phyloP scores from a whole-genome alignment of 2,888 invertebrate genomes.

The Lordiphosa fenestrarum region DNA sequence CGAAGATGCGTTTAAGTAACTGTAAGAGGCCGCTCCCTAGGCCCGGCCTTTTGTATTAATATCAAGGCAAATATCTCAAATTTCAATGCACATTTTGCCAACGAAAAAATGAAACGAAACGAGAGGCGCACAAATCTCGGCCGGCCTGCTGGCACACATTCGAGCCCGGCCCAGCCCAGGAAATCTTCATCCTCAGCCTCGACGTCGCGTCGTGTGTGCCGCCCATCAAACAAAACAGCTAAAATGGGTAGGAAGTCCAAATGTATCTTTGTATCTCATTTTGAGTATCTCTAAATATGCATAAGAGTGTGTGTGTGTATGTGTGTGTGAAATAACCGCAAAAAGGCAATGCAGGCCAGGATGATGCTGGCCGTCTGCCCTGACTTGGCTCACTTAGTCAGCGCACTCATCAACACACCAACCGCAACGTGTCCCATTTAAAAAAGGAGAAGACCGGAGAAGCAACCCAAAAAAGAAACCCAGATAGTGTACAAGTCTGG shows the following conservation, averaged over 20 bases:
- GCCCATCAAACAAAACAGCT: slow-evolving; percentile 62
- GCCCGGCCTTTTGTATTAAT: slow-evolving; percentile 60
- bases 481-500: slow-evolving; percentile 50
- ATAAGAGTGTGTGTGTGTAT: slow-evolving; percentile 38
- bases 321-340: slow-evolving; percentile 43
- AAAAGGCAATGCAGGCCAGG: slow-evolving; percentile 63
- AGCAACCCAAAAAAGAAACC: slow-evolving; percentile 23
- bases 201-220: slow-evolving; percentile 55
- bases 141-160: slow-evolving; percentile 67
- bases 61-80: slow-evolving; percentile 70
- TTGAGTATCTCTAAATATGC: slow-evolving; percentile 72
- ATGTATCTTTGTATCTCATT: slow-evolving; percentile 73
- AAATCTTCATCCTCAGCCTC: slow-evolving; percentile 20
- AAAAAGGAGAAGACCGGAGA: slow-evolving; percentile 27
- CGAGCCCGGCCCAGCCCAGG: slow-evolving; percentile 19
- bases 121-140: slow-evolving; percentile 36
- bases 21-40: slow-evolving; percentile 42
- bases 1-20: slow-evolving; percentile 34
- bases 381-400: slow-evolving; percentile 58
- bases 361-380: slow-evolving; percentile 45
- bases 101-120: slow-evolving; percentile 3
- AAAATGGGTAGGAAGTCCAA: slow-evolving; percentile 71
- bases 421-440: slow-evolving; percentile 73
- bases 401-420: slow-evolving; percentile 63
- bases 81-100: slow-evolving; percentile 60